A percentile compares a stretch with the other conserved stretches of the same genome.
Conservation (phyloP, 2,888 invertebrate genomes). For the Trissolcus brochymenae region DNA sequence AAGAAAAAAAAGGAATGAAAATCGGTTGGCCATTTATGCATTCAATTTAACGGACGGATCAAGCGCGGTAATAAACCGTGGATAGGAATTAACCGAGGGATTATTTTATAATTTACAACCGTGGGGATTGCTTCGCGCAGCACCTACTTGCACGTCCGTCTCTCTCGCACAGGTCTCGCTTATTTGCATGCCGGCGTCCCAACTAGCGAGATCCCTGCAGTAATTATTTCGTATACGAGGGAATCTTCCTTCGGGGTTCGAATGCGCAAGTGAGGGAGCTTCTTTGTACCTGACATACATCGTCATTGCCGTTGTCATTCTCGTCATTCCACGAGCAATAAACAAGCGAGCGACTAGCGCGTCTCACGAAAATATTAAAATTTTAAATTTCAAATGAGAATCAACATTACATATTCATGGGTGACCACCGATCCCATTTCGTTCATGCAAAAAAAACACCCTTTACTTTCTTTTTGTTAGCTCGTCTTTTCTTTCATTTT, state of each 20-base stretch:
- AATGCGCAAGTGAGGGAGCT: constrained; percentile 51
- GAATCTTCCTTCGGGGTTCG: constrained; percentile 61
- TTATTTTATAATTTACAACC: constrained; percentile 73
- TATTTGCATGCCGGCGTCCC: constrained; percentile 64
- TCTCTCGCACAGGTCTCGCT: constrained; percentile 63
- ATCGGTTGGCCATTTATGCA: constrained; percentile 64
- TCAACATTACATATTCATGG: constrained; percentile 48
- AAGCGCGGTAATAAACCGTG: constrained; percentile 68
- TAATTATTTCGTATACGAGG: constrained; percentile 65
- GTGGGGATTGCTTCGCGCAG: constrained; percentile 63
- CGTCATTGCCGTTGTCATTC: constrained; percentile 52
- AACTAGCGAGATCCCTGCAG: constrained; percentile 62
- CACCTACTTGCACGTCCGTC: constrained; percentile 55
- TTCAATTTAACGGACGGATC: constrained; percentile 70
- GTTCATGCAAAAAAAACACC: too few species aligned
- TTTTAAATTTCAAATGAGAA: constrained; percentile 52
- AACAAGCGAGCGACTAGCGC: constrained; percentile 33
- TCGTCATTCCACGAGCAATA: constrained; percentile 54
- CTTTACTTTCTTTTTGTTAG: constrained; percentile 28
- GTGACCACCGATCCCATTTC: constrained; percentile 38
- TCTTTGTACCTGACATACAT: constrained; percentile 55
- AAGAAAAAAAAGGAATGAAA: constrained; percentile 12
- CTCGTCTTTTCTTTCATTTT: background rate
- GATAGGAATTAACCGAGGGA: constrained; percentile 71
- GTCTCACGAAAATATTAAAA: constrained; percentile 43